Conservation (phyloP, 1,140 invertebrate genomes). For the Potamilus streckersoni region DNA sequence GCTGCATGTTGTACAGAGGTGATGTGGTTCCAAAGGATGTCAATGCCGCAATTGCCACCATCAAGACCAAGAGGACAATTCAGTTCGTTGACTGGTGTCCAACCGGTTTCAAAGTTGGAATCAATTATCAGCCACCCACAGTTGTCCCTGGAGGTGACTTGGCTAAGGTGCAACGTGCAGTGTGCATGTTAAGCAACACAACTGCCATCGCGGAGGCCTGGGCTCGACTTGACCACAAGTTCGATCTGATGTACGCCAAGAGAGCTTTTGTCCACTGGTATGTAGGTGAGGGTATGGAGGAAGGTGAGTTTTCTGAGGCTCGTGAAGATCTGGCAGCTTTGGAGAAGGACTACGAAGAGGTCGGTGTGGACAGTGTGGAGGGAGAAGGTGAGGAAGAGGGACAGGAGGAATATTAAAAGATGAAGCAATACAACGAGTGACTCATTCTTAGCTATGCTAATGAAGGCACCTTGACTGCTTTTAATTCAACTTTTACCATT, state of each 20-base stretch:
- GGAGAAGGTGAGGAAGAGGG: not conserved
- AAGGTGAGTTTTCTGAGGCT: slow-evolving; percentile 81
- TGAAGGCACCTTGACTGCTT: too few species aligned
- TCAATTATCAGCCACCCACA: slow-evolving; percentile 80
- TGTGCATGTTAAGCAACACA: slow-evolving; percentile 78
- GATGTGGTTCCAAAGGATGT: slow-evolving; percentile 80
- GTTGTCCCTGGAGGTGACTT: slow-evolving; percentile 78
- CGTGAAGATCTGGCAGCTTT: slow-evolving; percentile 79
- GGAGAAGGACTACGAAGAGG: slow-evolving; percentile 82
- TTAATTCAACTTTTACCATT: too few species aligned
- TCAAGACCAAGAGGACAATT: slow-evolving; percentile 77
- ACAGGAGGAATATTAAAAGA: not conserved
- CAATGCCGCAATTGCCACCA: slow-evolving; percentile 86
- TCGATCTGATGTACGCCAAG: slow-evolving; percentile 72
- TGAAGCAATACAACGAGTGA: too few species aligned
- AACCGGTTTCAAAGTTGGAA: slow-evolving; percentile 46
- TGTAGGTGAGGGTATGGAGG: slow-evolving; percentile 82
- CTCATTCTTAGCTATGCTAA: too few species aligned
- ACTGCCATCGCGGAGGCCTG: slow-evolving; percentile 82
- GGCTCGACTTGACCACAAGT: slow-evolving; percentile 73
- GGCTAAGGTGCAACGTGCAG: slow-evolving; percentile 71
- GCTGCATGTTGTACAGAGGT: slow-evolving; percentile 59
- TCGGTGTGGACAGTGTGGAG: slow-evolving; percentile 66
- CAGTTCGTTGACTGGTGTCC: slow-evolving; percentile 51
- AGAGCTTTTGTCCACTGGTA: slow-evolving; percentile 75